A percentile compares a stretch with the other conserved stretches of the same genome.
Evolutionary conservation across 2,797 vertebrate species (phyloP).

Genomic region (Prunella strophiata): DNA sequence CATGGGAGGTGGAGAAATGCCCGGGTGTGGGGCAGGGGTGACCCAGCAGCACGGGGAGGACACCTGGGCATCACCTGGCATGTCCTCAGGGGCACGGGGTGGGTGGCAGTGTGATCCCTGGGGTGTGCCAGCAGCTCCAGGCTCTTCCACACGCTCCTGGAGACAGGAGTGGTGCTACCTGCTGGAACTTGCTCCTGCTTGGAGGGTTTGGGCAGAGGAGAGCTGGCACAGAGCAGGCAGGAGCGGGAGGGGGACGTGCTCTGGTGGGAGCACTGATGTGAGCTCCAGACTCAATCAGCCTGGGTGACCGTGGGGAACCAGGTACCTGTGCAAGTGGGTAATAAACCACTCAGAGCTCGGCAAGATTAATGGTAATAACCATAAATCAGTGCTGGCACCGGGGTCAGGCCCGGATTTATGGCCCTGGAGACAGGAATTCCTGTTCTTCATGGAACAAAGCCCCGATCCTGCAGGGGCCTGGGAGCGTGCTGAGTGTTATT

Average conservation of each 20-base stretch:
- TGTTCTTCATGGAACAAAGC: conserved; percentile 57
- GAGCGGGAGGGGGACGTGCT: background rate
- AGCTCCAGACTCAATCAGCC: background rate
- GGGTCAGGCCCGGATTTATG: conserved; percentile 45
- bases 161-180: background rate
- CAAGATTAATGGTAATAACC: conserved; percentile 55
- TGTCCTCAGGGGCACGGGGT: rapidly evolving
- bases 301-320: background rate
- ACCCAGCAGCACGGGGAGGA: rapidly evolving
- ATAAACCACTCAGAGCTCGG: conserved; percentile 12
- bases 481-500: background rate
- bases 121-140: background rate
- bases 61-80: rapidly evolving
- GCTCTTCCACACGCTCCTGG: background rate
- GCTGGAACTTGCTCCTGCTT: background rate
- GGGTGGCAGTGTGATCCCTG: background rate
- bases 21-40: background rate
- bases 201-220: background rate
- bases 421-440: conserved; percentile 61
- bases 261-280: background rate
- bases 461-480: background rate
- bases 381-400: conserved; percentile 26
- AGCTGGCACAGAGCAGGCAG: background rate
- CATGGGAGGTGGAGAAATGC: background rate
- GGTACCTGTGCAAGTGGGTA: conserved; percentile 21